These are phyloP conservation scores for Micrasema minimum DNA, from an alignment of 1,140 invertebrate species.

Conservation along the genomic window DNA sequence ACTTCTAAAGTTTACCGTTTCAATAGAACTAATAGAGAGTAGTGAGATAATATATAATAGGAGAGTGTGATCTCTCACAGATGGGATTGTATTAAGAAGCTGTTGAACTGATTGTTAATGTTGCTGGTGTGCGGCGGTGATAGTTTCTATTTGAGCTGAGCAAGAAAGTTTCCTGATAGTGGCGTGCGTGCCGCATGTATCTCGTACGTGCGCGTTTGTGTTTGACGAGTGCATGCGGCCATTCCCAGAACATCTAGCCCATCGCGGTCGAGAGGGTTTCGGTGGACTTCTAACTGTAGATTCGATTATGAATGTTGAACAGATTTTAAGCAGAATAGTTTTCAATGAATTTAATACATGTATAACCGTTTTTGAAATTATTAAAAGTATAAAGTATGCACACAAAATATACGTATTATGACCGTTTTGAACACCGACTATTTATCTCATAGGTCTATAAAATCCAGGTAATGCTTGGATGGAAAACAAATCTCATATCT, in stretches of 20 bases:
- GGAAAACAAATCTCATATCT: background rate
- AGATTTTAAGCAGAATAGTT: no score
- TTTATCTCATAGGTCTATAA: no score
- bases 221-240: background rate
- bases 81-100: background rate
- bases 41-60: background rate
- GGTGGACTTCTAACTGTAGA: background rate
- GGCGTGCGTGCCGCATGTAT: background rate
- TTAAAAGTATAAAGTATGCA: no score
- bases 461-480: background rate
- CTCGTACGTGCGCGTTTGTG: background rate
- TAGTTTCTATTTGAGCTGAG: background rate
- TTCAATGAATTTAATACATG: no score
- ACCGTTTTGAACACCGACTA: no score
- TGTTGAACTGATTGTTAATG: background rate
- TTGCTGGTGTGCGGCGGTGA: background rate
- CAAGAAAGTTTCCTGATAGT: background rate
- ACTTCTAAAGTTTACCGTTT: slow-evolving; percentile 17
- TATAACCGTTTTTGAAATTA: no score
- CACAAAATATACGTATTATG: no score
- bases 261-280: no score
- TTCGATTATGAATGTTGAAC: no score
- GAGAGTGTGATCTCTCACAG: background rate
- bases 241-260: no score
- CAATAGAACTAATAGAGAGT: background rate